These are phyloP conservation scores for Plebejus argus DNA, from an alignment of 2,888 invertebrate species.

Conservation along the genomic window DNA sequence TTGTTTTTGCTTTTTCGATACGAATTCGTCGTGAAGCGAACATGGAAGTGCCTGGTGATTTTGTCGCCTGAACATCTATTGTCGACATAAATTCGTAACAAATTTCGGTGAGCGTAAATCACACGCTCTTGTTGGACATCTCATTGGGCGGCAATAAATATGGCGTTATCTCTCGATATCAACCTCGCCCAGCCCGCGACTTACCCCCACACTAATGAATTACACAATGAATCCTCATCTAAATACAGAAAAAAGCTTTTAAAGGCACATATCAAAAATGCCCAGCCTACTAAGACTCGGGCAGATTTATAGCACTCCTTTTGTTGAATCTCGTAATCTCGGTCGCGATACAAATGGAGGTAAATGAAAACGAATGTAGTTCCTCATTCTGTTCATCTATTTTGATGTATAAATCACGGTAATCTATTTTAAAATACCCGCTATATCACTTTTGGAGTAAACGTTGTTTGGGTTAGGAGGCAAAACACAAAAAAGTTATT, in stretches of 20 bases:
- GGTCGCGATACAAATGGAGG: conserved; percentile 78
- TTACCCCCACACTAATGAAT: conserved; percentile 78
- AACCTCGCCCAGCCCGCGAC: conserved; percentile 69
- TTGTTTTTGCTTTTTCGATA: neutral
- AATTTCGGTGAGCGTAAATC: conserved; percentile 70
- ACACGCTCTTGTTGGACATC: conserved; percentile 66
- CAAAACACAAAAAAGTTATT: conserved; percentile 66
- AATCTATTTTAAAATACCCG: conserved; percentile 78
- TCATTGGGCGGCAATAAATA: conserved; percentile 75
- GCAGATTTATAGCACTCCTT: conserved; percentile 77
- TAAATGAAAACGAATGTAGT: conserved; percentile 81
- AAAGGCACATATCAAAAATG: conserved; percentile 81
- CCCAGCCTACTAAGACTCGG: conserved; percentile 81
- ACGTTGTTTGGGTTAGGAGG: conserved; percentile 71
- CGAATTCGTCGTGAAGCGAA: neutral
- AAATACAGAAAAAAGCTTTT: conserved; percentile 82
- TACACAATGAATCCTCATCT: conserved; percentile 81
- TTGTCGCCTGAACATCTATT: conserved; percentile 26
- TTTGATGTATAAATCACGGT: conserved; percentile 77
- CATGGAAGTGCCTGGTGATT: neutral
- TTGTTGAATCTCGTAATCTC: conserved; percentile 81
- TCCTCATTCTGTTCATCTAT: conserved; percentile 75
- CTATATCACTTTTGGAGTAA: conserved; percentile 79
- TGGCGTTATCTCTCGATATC: conserved; percentile 76
- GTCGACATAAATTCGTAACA: conserved; percentile 54